These are phyloP conservation scores for Parasteatoda tepidariorum DNA, from an alignment of 1,140 invertebrate genomes.

Conservation along the genomic window DNA sequence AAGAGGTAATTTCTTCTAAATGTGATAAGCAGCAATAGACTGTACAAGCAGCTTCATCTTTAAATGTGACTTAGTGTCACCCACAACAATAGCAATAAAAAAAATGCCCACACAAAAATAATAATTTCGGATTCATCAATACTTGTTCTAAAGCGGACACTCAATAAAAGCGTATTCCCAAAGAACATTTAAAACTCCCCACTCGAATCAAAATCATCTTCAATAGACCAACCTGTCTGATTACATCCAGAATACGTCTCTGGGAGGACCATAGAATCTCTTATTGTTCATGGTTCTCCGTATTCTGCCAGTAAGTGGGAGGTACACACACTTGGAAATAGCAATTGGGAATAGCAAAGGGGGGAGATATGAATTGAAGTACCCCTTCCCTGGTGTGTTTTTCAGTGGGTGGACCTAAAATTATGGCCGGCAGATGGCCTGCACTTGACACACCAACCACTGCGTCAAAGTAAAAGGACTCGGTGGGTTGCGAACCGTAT, in stretches of 20 bases:
- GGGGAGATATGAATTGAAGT: background rate
- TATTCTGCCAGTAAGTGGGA: background rate
- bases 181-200: background rate
- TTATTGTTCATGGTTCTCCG: background rate
- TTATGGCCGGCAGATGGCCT: constrained; percentile 29
- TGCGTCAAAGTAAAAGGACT: too few species aligned
- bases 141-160: too few species aligned
- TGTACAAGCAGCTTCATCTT: too few species aligned
- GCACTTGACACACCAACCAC: constrained; percentile 29
- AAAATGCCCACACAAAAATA: too few species aligned
- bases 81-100: too few species aligned
- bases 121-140: too few species aligned
- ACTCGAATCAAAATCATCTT: background rate
- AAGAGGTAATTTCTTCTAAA: too few species aligned
- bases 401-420: constrained; percentile 22
- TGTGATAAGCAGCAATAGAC: too few species aligned
- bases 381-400: constrained; percentile 25
- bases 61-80: too few species aligned
- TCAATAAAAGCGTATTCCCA: too few species aligned
- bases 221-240: constrained; percentile 13
- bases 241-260: constrained; percentile 10
- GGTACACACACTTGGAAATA: background rate
- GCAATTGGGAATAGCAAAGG: too few species aligned
- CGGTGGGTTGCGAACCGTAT: background rate
- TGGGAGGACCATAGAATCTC: background rate